These are phyloP conservation scores for Phoeniculus purpureus DNA, from an alignment of 2,797 vertebrate genomes.

Conservation along the genomic window DNA sequence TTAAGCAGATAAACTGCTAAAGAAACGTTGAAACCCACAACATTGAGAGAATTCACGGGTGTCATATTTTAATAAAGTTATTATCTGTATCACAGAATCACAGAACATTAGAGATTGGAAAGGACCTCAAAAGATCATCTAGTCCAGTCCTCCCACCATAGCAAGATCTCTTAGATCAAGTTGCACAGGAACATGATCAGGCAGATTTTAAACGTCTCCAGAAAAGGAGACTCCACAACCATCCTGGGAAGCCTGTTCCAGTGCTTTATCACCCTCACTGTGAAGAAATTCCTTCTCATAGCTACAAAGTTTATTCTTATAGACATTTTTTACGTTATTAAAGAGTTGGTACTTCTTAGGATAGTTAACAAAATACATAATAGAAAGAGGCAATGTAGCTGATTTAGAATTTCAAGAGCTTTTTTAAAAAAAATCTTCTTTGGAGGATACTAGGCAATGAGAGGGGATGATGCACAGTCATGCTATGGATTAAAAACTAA, in stretches of 20 bases:
- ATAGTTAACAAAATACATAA: conserved; percentile 35
- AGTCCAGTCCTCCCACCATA: no score
- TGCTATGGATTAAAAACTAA: conserved; percentile 56
- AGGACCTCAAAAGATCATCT: no score
- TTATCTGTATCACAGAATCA: background rate
- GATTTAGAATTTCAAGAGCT: conserved; percentile 38
- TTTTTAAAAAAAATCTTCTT: conserved; percentile 41
- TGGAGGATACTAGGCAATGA: conserved; percentile 36
- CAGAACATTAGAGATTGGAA: no score
- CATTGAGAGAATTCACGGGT: background rate
- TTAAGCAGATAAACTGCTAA: background rate
- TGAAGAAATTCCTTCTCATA: no score
- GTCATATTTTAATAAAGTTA: background rate
- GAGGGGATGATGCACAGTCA: conserved; percentile 39
- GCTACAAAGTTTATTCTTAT: background rate
- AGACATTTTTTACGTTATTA: background rate
- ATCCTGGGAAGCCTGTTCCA: no score
- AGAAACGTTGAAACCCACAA: background rate
- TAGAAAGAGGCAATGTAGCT: background rate
- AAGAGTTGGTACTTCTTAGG: background rate
- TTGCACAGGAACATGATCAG: no score
- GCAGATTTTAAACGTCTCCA: no score
- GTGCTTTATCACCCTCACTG: no score
- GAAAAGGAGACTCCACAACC: no score
- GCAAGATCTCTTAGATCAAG: no score